Evolutionary conservation across 2,888 invertebrate species (phyloP).

Genomic region (Cheilosia pagana): DNA sequence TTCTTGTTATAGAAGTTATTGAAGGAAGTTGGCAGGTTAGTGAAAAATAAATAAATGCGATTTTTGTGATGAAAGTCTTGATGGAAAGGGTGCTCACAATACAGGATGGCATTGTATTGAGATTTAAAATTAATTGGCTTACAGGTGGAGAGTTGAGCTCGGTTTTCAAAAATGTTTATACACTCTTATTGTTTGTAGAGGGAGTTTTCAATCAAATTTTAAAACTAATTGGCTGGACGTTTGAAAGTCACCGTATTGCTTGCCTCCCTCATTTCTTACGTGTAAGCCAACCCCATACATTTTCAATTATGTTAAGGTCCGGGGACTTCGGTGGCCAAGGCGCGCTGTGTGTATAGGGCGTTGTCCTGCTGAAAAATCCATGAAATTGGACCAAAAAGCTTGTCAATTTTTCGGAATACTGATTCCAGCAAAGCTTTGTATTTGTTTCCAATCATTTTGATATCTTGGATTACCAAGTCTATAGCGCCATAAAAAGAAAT

Average conservation of each 20-base stretch:
- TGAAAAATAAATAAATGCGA: no score
- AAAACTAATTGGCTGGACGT: no score
- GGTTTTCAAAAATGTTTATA: no score
- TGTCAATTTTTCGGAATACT: constrained; percentile 45
- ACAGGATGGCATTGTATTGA: background rate
- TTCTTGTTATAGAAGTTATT: background rate
- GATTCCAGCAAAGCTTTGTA: constrained; percentile 46
- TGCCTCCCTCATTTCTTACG: no score
- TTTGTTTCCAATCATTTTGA: background rate
- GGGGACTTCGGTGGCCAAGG: constrained; percentile 55
- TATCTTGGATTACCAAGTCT: background rate
- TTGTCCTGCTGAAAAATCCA: constrained; percentile 51
- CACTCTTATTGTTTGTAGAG: no score
- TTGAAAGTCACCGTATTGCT: constrained; percentile 35
- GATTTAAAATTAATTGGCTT: background rate
- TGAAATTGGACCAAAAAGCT: constrained; percentile 52
- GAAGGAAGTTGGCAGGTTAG: background rate
- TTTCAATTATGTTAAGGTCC: constrained; percentile 59
- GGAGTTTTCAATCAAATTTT: no score
- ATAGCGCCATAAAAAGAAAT: background rate
- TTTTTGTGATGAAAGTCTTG: no score
- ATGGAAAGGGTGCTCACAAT: no score
- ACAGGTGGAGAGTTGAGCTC: no score
- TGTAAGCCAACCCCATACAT: constrained; percentile 49
- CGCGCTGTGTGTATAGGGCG: constrained; percentile 1